Percentiles rank a stretch among this genome's conserved stretches.
phyloP scores from a whole-genome alignment of 2,797 vertebrate genomes.

The Helostoma temminkii region DNA sequence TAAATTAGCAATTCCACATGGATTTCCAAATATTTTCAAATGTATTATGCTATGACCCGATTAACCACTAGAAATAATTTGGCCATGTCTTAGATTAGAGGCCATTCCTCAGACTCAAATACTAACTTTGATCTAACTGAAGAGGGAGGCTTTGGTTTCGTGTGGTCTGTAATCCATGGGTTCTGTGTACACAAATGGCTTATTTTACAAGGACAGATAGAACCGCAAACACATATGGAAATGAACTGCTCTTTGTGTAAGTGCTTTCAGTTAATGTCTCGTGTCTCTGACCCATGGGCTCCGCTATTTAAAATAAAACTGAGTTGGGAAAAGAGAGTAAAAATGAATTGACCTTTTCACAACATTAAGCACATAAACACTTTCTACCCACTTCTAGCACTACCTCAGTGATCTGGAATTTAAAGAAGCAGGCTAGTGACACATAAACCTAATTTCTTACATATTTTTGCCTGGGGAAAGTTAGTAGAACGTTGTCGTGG shows the following conservation, averaged over 20 bases:
- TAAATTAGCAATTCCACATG: conserved; percentile 41
- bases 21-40: conserved; percentile 44
- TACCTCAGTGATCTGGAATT: neutral
- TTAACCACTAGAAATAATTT: conserved; percentile 63
- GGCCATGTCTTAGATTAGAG: conserved; percentile 52
- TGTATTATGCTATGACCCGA: conserved; percentile 41
- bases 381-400: conserved; percentile 9
- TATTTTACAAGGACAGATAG: conserved; percentile 59
- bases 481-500: neutral
- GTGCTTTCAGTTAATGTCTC: conserved; percentile 22
- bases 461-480: neutral
- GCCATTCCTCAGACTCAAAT: conserved; percentile 35
- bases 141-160: conserved; percentile 36
- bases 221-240: conserved; percentile 62
- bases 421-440: neutral
- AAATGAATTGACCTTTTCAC: conserved; percentile 53
- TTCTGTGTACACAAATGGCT: conserved; percentile 46
- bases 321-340: conserved; percentile 67
- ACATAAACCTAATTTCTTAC: neutral
- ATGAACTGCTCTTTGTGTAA: conserved; percentile 34
- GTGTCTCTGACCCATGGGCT: conserved; percentile 28
- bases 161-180: conserved; percentile 48
- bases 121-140: conserved; percentile 58
- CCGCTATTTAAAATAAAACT: conserved; percentile 43
- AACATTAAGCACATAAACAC: conserved; percentile 13